These are phyloP conservation scores for Xylota sylvarum DNA, from an alignment of 2,888 invertebrate genomes.

Conservation along the genomic window DNA sequence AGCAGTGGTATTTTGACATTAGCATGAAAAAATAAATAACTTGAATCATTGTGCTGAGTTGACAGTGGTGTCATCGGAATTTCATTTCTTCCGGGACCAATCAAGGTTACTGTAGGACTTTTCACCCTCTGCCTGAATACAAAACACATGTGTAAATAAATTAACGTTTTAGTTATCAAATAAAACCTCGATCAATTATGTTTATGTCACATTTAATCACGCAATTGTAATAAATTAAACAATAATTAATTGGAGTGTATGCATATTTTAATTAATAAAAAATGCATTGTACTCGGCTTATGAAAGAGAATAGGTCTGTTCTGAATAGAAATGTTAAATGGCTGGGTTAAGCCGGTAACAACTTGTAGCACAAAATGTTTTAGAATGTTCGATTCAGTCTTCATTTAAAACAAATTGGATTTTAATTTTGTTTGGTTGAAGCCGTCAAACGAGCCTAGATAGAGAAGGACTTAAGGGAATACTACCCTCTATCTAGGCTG, in stretches of 20 bases:
- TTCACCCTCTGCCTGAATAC: not conserved
- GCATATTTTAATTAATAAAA: slow-evolving; percentile 9
- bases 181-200: slow-evolving; percentile 5
- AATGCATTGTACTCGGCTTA: not conserved
- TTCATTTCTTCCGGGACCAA: slow-evolving; percentile 3
- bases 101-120: slow-evolving; percentile 3
- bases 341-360: too few species aligned
- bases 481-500: too few species aligned
- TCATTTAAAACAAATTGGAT: too few species aligned
- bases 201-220: slow-evolving; percentile 28
- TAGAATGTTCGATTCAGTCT: too few species aligned
- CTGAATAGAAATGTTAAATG: not conserved
- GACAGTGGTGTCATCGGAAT: not conserved
- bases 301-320: not conserved
- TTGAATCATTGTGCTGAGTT: not conserved
- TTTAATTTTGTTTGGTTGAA: too few species aligned
- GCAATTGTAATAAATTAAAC: slow-evolving; percentile 29
- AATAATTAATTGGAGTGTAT: slow-evolving; percentile 5
- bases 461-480: too few species aligned
- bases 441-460: too few species aligned
- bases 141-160: slow-evolving; percentile 25
- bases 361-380: too few species aligned
- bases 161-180: slow-evolving; percentile 16
- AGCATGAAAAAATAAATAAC: not conserved
- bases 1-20: not conserved